Evolutionary conservation across 2,113 vertebrate genomes (phyloP), one percentile per base, ranked within the genome.

Genomic region (Burhinus bistriatus): DNA sequence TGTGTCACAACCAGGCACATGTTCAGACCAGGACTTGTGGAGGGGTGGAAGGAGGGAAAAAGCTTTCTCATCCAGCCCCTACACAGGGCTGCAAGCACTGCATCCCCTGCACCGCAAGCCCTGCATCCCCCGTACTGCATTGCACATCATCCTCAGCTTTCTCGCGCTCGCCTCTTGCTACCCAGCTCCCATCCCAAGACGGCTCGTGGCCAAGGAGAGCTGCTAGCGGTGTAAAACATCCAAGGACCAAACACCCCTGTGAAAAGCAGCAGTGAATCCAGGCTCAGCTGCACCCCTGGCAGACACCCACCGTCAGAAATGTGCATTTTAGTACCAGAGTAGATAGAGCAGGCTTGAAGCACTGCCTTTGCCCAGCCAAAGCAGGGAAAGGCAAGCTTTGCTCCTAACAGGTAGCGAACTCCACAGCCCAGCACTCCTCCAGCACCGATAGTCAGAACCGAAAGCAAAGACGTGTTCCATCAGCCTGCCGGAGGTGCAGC

Each of bases 401-500:
- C 26, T 54, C 61, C 75, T 85, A 30, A 44, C 13, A 77, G 36
- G 58, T 17, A 59, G 38, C 5, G 1, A 78, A 58, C n/a, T 30
- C 32, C 0, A 1, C 32, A 84, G 38, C 40, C 36, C 64, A 64
- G 47, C 55, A 42, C 22, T 29, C 21, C 36, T 84, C 26, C 55
- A 61, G 40, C 62, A 44, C 19, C 0, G 2, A 68, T 59, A 89
- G 8, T 30, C 49, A 17, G 25, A 40, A n/a, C 68, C 55, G 68
- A 83, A 78, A 95, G 44, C 30, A 64, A 65, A 66, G n/a, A 47
- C 23, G 27, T 49, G 17, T 69, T 72, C 68, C 38, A 44, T 70
- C 38, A 26, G 38, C 23, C 36, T 84, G 49, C 47, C 0, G 0
- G 49, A 75, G 29, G 11, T 5, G 4, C 26, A 40, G 11, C 0